These are phyloP conservation scores for Epsilonema sp. DNA, from an alignment of 2,888 invertebrate genomes.

Conservation along the genomic window DNA sequence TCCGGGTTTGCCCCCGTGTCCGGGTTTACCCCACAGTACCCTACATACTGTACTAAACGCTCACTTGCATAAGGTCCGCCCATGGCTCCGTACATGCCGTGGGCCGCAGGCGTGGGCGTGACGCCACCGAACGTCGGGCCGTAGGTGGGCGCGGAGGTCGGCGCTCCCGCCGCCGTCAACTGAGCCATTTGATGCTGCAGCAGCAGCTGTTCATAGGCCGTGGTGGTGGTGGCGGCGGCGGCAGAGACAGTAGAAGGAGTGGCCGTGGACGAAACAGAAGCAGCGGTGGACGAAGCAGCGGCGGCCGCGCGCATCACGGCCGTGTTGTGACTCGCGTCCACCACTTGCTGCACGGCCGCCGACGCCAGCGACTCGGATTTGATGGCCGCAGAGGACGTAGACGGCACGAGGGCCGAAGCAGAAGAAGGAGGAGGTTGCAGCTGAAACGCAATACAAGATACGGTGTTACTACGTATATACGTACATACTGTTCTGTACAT, in stretches of 20 bases:
- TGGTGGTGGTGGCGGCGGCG: neutral
- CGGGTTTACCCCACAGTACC: no score
- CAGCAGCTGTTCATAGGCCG: neutral
- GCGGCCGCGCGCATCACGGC: neutral
- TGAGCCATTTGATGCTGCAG: neutral
- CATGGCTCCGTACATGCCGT: neutral
- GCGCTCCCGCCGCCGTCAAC: neutral
- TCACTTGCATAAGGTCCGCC: no score
- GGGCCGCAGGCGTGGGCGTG: neutral
- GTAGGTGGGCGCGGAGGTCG: no score
- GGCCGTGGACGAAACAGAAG: neutral
- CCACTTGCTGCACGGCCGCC: neutral
- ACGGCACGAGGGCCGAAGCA: no score
- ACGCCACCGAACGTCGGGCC: neutral
- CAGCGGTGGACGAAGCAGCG: neutral
- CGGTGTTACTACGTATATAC: no score
- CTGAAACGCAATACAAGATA: no score
- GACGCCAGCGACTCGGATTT: neutral
- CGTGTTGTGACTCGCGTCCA: neutral
- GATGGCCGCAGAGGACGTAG: neutral
- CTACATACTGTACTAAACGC: no score
- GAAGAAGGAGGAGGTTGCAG: no score
- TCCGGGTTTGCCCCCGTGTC: no score
- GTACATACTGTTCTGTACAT: no score
- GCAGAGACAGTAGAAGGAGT: neutral